Conservation (phyloP, 2,888 invertebrate species). For the Tipula helvola region DNA sequence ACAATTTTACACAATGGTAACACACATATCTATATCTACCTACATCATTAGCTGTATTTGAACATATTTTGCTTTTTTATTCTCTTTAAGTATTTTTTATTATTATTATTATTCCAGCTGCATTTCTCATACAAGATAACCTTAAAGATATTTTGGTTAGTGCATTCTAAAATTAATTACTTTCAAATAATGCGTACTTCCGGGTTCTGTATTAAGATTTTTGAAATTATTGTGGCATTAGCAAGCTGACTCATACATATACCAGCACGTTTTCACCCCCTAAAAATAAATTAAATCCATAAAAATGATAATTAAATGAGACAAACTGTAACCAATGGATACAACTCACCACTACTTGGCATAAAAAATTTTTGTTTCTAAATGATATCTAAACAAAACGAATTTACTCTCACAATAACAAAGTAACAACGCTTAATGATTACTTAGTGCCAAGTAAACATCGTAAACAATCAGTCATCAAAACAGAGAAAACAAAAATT, state of each 20-base stretch:
- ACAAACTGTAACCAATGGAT: background rate
- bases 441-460: background rate
- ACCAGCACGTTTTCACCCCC: background rate
- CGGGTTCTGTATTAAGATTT: background rate
- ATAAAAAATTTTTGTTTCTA: background rate
- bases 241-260: background rate
- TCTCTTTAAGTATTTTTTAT: too few relatives aligned
- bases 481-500: background rate
- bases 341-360: background rate
- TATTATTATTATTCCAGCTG: too few relatives aligned
- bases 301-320: background rate
- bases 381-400: background rate
- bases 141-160: background rate
- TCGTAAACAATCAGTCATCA: background rate
- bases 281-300: background rate
- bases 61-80: too few relatives aligned
- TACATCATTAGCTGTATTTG: too few relatives aligned
- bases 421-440: background rate
- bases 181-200: background rate
- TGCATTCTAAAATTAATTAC: background rate
- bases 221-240: background rate
- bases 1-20: too few relatives aligned
- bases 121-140: too few relatives aligned
- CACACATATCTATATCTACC: too few relatives aligned
- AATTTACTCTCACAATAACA: background rate